Evolutionary conservation across 2,888 invertebrate species (phyloP).

Genomic region (Papilio demoleus): DNA sequence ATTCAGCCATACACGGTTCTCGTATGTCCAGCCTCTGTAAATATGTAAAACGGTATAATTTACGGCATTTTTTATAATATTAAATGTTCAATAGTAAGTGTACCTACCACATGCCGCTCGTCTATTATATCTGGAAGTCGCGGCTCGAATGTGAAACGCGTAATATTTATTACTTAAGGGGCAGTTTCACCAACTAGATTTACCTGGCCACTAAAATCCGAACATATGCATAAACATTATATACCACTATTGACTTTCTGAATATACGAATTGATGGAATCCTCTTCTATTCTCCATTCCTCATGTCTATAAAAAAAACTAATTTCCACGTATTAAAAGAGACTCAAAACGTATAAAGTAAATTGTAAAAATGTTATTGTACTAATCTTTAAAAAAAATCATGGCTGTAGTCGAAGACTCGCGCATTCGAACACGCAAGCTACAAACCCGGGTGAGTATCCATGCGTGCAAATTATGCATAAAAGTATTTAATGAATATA

Average conservation of each 20-base stretch:
- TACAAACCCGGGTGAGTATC: neutral
- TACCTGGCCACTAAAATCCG: no score
- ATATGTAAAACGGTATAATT: slow-evolving; percentile 4
- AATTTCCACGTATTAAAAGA: no score
- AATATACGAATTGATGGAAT: no score
- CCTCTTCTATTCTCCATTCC: no score
- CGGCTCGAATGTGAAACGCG: slow-evolving; percentile 27
- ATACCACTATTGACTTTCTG: no score
- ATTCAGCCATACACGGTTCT: no score
- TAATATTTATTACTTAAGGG: slow-evolving; percentile 30
- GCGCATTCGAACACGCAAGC: neutral
- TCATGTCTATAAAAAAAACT: no score
- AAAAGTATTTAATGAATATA: neutral
- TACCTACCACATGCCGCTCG: slow-evolving; percentile 15
- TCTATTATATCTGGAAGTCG: slow-evolving; percentile 26
- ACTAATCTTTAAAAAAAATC: neutral
- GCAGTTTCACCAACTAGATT: slow-evolving; percentile 29
- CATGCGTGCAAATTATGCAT: neutral
- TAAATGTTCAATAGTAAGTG: slow-evolving; percentile 13
- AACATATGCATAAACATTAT: no score
- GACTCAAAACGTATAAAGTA: neutral
- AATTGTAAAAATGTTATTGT: neutral
- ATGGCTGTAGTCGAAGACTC: neutral
- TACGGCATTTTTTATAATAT: slow-evolving; percentile 13
- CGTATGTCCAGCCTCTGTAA: neutral